A percentile compares a stretch with the other conserved stretches of the same genome.
Conservation (phyloP, 1,140 invertebrate genomes). For the Acyrthosiphon pisum region DNA sequence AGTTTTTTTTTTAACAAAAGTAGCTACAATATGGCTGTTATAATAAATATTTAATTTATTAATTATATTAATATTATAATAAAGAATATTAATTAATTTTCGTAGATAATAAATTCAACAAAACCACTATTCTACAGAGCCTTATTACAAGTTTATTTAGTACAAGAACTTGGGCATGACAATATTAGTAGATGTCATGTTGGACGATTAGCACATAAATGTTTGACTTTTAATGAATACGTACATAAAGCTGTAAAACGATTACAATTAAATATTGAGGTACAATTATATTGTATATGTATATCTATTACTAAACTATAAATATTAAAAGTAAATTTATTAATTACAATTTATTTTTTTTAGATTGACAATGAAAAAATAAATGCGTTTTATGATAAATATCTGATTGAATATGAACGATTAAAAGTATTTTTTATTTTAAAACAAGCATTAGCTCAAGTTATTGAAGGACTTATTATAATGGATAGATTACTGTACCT, state of each 20-base stretch:
- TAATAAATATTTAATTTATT: too few species aligned
- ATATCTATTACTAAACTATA: not conserved
- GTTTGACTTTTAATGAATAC: constrained; percentile 71
- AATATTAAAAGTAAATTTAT: not conserved
- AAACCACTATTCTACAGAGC: constrained; percentile 76
- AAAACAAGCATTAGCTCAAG: constrained; percentile 79
- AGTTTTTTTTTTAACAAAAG: constrained; percentile 4
- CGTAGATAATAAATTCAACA: constrained; percentile 64
- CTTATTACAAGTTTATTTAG: constrained; percentile 73
- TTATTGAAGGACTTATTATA: constrained; percentile 84
- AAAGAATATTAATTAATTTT: not conserved
- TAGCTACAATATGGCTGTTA: not conserved
- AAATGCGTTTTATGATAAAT: constrained; percentile 64
- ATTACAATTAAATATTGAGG: constrained; percentile 63
- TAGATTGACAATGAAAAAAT: constrained; percentile 66
- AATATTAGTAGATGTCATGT: constrained; percentile 63
- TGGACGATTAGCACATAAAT: constrained; percentile 67
- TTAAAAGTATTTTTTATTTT: constrained; percentile 83
- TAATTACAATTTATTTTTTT: constrained; percentile 62
- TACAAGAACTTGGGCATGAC: constrained; percentile 59
- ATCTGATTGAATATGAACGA: constrained; percentile 68
- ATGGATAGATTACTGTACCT: constrained; percentile 85
- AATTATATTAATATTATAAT: too few species aligned
- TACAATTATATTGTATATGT: not conserved
- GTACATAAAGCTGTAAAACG: constrained; percentile 70